A percentile compares a stretch with the other conserved stretches of the same genome.
Evolutionary conservation across 2,113 vertebrate genomes (phyloP).

Genomic region (Alethe diademata): DNA sequence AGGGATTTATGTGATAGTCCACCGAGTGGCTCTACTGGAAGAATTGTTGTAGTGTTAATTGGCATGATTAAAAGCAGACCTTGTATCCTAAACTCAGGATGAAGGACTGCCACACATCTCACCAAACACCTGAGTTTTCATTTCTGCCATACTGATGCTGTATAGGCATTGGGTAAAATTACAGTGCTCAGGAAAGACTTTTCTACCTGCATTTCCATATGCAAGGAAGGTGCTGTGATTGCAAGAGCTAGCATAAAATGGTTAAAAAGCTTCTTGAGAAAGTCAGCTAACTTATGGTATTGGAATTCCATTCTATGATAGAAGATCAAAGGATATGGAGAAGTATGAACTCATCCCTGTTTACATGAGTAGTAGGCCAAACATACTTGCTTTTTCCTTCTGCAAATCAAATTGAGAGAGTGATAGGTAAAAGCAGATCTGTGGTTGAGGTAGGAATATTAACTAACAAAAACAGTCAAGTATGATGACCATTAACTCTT

Average conservation of each 20-base stretch:
- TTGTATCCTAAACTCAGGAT: background rate
- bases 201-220: conserved; percentile 16
- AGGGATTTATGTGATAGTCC: background rate
- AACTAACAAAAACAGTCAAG: background rate
- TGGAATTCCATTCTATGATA: background rate
- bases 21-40: background rate
- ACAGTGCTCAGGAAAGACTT: background rate
- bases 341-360: background rate
- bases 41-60: background rate
- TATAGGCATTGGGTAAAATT: background rate
- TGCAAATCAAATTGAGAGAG: background rate
- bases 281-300: background rate
- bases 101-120: background rate
- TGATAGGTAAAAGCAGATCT: background rate
- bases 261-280: background rate
- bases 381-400: background rate
- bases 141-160: background rate
- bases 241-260: conserved; percentile 19
- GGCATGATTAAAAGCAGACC: background rate
- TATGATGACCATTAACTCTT: background rate
- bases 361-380: background rate
- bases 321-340: background rate
- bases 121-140: background rate
- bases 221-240: background rate
- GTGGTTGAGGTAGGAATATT: background rate